Base-by-base conservation (phyloP, 1,140 invertebrate species). In the Drosophila lowei region DNA sequence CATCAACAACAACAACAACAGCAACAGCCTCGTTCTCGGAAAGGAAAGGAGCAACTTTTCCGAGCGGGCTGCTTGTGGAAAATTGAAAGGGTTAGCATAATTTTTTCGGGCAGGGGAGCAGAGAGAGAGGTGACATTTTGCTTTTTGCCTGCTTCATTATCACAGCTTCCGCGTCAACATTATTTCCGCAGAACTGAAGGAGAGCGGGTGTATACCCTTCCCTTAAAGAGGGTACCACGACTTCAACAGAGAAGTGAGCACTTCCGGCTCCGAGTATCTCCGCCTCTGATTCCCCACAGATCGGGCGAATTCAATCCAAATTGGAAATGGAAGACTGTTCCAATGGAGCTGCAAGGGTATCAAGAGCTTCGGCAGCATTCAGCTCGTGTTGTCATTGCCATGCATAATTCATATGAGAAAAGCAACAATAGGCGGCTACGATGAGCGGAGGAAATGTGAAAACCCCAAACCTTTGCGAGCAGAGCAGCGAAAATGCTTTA, bases 321-420 rank as follows among this genome's bases (percentile, higher is more conserved):
- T 38, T 5, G 34, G 11, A 38, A n/a, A n/a, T n/a, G n/a, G n/a
- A n/a, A 11, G 30, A 11, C 9, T 11, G 4, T 11, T 11, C 4
- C 2, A 34, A 4, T 38, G 34, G 0, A 38, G 4, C 1, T 13
- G 48, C 41, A 18, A 8, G 7, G 13, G 28, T 18, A 49, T 6
- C 7, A 41, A 61, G 15, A 56, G 34, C 11, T 13, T 38, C 34
- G 34, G 34, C 34, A 5, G 34, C 9, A 38, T 13, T 1, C 34
- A 0, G 4, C 0, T 13, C 11, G 11, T 1, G 11, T 74, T 83
- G 79, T 59, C 68, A 58, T 58, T 79, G 75, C 38, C 79, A 90
- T 90, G 86, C 86, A 90, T 90, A 90, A 90, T 90, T 90, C 86
- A 90, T 90, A 90, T 90, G 86, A 90, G 86, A 90, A 90, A 72